A percentile compares a stretch with the other conserved stretches of the same genome.
These are phyloP conservation scores for Drosophila varians DNA, from an alignment of 1,140 invertebrate species.

Conservation along the genomic window DNA sequence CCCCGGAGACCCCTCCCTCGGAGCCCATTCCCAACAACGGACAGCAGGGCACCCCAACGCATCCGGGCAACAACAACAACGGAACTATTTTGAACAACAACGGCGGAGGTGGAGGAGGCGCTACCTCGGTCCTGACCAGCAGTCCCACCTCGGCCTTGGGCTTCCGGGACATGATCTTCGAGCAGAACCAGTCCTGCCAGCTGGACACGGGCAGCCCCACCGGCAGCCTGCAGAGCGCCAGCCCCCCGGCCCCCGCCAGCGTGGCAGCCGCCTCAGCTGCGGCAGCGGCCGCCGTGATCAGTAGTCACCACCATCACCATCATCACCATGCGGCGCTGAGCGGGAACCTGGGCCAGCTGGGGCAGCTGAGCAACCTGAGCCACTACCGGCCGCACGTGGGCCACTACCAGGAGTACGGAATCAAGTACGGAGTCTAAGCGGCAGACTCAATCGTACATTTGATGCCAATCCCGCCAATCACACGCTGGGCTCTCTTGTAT, in stretches of 20 bases:
- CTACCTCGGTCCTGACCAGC: constrained; percentile 52
- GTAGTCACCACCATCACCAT: constrained; percentile 76
- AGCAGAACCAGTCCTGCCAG: constrained; percentile 81
- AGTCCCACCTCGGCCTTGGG: constrained; percentile 71
- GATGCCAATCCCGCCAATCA: neutral
- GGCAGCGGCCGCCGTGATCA: constrained; percentile 73
- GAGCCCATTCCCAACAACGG: constrained; percentile 63
- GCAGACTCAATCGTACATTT: neutral
- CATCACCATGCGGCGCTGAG: constrained; percentile 78
- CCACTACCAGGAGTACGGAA: constrained; percentile 83
- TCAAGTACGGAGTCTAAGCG: constrained; percentile 82
- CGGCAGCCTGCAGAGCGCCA: constrained; percentile 77
- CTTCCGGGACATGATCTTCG: constrained; percentile 83
- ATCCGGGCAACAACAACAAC: constrained; percentile 55
- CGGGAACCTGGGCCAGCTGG: constrained; percentile 77
- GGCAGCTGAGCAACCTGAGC: constrained; percentile 77
- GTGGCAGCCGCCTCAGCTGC: constrained; percentile 63
- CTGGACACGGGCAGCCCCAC: constrained; percentile 83
- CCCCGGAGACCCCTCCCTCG: constrained; percentile 81
- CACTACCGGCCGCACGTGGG: constrained; percentile 82
- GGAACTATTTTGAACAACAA: constrained; percentile 43
- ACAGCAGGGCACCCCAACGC: constrained; percentile 64
- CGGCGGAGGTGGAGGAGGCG: constrained; percentile 14
- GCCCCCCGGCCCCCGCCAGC: constrained; percentile 66
- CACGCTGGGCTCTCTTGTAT: constrained; percentile 76